Base-by-base conservation (phyloP, 64 coral and sea anemone genomes). In the Actinia tenebrosa region DNA sequence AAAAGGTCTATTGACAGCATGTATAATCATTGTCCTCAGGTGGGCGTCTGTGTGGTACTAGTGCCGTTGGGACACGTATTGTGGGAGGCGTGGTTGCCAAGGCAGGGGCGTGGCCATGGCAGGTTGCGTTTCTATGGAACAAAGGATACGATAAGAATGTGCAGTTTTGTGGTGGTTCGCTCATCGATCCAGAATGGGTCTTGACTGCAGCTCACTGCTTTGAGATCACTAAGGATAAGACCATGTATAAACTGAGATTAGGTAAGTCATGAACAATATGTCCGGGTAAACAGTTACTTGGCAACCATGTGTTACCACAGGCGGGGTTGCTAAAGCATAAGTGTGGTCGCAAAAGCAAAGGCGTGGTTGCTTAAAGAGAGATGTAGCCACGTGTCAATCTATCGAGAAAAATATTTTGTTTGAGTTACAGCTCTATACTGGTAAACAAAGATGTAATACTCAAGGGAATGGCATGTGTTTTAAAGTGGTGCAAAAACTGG, bases 1-100 rank as follows among this genome's bases (percentile, higher is more conserved):
- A 50, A 50, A 50, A 50, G 47, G 47, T 5, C 47, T 1, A 50
- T 50, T 50, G 3, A 50, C 47, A 50, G 30, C 30, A 50, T 50
- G 47, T 50, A 30, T 53, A 58, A 13, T 44, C 56, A 62, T 66
- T n/a, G 17, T 22, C 16, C 18, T n/a, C 63, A 92, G 91, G 91
- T 42, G 71, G 64, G 22, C 92, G 78, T 13, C 26, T 94, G 37
- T 94, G 92, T 79, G 92, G 92, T 22, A 94, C 92, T 45, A 87
- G 88, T 1, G 88, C 88, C 60, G 88, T 87, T 16, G 89, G 89
- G 15, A 94, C 92, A 23, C 78, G 92, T 27, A 94, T 94, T 80
- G 92, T 94, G n/a, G 92, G 92, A 75, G 92, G 92, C 50, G 89
- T 94, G 53, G 92, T 94, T 30, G 92, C 92, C 15, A 94, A 94